Evolutionary conservation across 2,113 vertebrate genomes (phyloP).

Genomic region (Halichoeres trimaculatus): DNA sequence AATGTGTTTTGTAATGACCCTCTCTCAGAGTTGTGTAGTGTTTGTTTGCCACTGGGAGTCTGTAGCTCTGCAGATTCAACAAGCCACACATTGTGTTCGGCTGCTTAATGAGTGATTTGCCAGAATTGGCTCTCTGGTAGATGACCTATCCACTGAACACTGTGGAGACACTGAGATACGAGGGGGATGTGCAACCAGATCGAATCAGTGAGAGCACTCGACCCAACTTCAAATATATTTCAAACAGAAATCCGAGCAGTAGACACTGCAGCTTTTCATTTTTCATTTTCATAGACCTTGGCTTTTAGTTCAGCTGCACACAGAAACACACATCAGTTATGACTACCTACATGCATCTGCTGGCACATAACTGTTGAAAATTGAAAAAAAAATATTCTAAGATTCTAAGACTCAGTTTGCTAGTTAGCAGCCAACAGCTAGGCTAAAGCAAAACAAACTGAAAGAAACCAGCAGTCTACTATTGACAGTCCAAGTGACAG

Average conservation of each 20-base stretch:
- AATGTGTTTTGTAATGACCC: constrained; percentile 11
- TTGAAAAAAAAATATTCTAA: too few species aligned
- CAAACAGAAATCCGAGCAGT: not conserved
- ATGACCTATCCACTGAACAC: constrained; percentile 38
- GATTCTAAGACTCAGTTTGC: too few species aligned
- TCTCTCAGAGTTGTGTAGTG: constrained; percentile 35
- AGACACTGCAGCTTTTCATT: too few species aligned
- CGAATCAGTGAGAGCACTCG: not conserved
- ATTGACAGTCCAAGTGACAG: too few species aligned
- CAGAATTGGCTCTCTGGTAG: constrained; percentile 38
- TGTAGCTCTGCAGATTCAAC: constrained; percentile 29
- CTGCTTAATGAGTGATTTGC: constrained; percentile 66
- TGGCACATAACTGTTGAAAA: too few species aligned
- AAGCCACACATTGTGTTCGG: constrained; percentile 57
- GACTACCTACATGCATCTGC: too few species aligned
- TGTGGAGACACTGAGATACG: constrained; percentile 16
- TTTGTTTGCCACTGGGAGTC: constrained; percentile 37
- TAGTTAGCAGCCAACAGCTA: too few species aligned
- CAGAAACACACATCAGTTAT: not conserved
- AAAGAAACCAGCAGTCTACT: too few species aligned
- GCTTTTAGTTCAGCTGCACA: too few species aligned
- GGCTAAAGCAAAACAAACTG: too few species aligned
- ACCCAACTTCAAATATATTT: not conserved
- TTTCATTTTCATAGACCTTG: too few species aligned
- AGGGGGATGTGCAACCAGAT: not conserved